phyloP scores from a whole-genome alignment of 2,888 invertebrate species.

The Chrysolina americana region DNA sequence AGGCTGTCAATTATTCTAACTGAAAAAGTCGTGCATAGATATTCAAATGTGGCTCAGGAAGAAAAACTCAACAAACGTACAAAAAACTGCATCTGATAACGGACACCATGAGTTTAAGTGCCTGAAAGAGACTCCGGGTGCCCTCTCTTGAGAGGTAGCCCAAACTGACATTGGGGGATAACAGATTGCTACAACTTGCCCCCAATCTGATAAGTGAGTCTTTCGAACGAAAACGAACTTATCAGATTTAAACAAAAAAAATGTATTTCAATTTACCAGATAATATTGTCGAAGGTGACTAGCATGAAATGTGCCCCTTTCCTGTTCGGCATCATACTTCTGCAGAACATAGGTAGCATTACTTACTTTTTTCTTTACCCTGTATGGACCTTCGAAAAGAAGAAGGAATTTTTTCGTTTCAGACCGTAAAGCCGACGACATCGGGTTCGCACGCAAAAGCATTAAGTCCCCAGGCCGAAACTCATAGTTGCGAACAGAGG shows the following conservation, averaged over 20 bases:
- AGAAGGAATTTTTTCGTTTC: slow-evolving; percentile 33
- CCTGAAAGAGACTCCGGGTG: too few species aligned
- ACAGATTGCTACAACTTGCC: too few species aligned
- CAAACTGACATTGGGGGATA: too few species aligned
- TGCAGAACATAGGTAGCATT: slow-evolving; percentile 31
- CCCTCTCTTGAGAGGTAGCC: too few species aligned
- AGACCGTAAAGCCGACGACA: slow-evolving; percentile 22
- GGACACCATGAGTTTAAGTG: too few species aligned
- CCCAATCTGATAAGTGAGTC: too few species aligned
- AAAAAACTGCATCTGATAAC: too few species aligned
- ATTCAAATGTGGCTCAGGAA: too few species aligned
- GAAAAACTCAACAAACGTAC: too few species aligned
- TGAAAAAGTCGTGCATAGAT: too few species aligned
- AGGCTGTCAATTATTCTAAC: too few species aligned
- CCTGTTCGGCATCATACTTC: background rate
- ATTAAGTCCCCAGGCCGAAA: slow-evolving; percentile 11
- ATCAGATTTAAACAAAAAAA: background rate
- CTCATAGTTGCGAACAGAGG: background rate
- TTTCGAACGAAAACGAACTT: background rate
- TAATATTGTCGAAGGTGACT: background rate
- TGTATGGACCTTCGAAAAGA: slow-evolving; percentile 31
- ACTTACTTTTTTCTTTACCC: slow-evolving; percentile 29
- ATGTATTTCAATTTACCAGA: too few species aligned
- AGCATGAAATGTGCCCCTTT: slow-evolving; percentile 14
- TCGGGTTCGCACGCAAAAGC: slow-evolving; percentile 22